Evolutionary conservation across 2,888 invertebrate species (phyloP), one percentile per base, ranked within the genome.

Genomic region (Dilophus febrilis): DNA sequence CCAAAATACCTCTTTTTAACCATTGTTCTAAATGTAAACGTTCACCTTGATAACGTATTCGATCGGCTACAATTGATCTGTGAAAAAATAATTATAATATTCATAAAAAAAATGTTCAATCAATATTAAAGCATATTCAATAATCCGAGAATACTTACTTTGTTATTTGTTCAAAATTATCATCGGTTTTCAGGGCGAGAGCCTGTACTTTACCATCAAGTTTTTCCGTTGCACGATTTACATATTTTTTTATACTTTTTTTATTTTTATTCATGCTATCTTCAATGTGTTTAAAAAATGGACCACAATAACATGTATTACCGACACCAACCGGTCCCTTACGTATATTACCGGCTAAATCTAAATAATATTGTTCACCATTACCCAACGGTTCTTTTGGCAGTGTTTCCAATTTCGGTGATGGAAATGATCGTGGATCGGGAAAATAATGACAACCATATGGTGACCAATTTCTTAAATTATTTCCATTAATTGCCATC

Each of bases 311-410:
- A 59, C 90, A 91, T 1, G 85, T 84, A 57, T 88, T 86, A 1
- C 90, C 88, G 2, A 87, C 81, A 1, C 92, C 91, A n/a, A 91
- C 79, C 0, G 92, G 92, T 2, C 92, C 92, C 64, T 94, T 92
- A 50, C 87, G 78, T 45, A 94, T 86, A 55, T 92, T 91, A 2
- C 94, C 94, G 12, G 90, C 39, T 13, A 39, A 39, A 59, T 94
- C 94, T 48, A 92, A 67, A 60, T 82, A 95, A 61, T 94, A 94
- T 59, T 92, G 91, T 62, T 91, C 88, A 44, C 92, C 94, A 52
- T 79, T 77, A 50, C 72, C 72, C 16, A 90, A 64, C 0, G 88
- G 88, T 58, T 88, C 87, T 57, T 80, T 72, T 46, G 90, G 90
- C 45, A 90, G 64, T 38, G 86, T 83, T 60, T 85, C 84, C 45